These are phyloP conservation scores for Acrossocheilus wenchowensis DNA, from an alignment of 2,797 vertebrate genomes.

Conservation along the genomic window DNA sequence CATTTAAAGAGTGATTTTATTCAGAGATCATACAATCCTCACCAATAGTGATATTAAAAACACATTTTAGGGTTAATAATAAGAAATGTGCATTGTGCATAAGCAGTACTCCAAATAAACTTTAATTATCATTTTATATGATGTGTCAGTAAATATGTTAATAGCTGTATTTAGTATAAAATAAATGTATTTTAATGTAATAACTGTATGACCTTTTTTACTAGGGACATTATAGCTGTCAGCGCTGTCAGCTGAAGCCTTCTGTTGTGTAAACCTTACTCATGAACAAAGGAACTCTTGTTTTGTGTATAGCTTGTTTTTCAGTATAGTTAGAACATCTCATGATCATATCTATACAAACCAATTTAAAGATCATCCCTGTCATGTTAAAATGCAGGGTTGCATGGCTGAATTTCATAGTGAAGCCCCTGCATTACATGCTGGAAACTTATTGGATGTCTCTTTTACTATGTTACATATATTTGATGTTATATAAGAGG, in stretches of 20 bases:
- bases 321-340: not conserved
- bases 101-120: not conserved
- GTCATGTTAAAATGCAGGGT: not conserved
- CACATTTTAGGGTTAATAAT: not conserved
- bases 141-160: not conserved
- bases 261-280: not conserved
- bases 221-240: not conserved
- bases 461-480: not conserved
- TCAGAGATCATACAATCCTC: not conserved
- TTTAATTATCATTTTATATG: not conserved
- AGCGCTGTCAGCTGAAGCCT: not conserved
- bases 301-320: not conserved
- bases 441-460: not conserved
- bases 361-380: not conserved
- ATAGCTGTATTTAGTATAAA: not conserved
- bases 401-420: not conserved
- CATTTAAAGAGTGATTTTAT: not conserved
- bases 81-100: not conserved
- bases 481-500: not conserved
- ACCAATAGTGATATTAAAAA: not conserved
- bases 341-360: conserved; percentile 1
- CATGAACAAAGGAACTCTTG: not conserved
- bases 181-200: not conserved
- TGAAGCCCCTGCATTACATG: not conserved
- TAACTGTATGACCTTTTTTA: not conserved